These are phyloP conservation scores for Cheilosia vernalis DNA, from an alignment of 2,888 invertebrate genomes.

Conservation along the genomic window DNA sequence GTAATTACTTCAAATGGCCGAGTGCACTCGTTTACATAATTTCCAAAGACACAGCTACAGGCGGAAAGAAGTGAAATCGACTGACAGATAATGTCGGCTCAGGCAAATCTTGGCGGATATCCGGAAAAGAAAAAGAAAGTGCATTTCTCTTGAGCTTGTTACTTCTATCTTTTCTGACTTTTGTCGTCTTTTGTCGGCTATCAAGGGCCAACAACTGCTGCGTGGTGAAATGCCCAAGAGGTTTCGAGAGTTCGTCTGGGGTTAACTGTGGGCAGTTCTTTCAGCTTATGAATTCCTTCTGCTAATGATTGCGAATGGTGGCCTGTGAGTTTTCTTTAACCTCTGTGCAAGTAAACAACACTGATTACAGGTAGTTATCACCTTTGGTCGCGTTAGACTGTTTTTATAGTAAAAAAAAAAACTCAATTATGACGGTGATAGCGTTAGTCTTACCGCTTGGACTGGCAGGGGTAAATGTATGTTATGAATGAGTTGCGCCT, in stretches of 20 bases:
- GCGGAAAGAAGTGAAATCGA: background rate
- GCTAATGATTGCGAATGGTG: too few relatives aligned
- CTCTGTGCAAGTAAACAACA: too few relatives aligned
- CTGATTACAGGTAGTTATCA: too few relatives aligned
- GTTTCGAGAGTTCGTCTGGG: background rate
- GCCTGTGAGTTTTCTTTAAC: too few relatives aligned
- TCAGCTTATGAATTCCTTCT: too few relatives aligned
- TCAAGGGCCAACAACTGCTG: conserved; percentile 15
- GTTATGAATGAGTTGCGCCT: too few relatives aligned
- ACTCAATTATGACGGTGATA: too few relatives aligned
- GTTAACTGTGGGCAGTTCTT: too few relatives aligned
- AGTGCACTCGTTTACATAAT: background rate
- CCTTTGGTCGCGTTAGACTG: too few relatives aligned
- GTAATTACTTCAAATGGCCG: background rate
- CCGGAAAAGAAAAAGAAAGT: conserved; percentile 53
- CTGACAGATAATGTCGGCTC: background rate
- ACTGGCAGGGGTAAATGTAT: too few relatives aligned
- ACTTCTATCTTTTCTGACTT: background rate
- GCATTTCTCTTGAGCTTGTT: background rate
- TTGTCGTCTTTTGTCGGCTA: background rate
- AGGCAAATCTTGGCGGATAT: conserved; percentile 22
- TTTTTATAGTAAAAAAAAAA: too few relatives aligned
- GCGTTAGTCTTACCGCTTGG: too few relatives aligned
- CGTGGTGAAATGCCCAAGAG: conserved; percentile 12
- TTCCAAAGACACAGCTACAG: background rate